Conservation (phyloP, 2,888 invertebrate genomes). For the Taphrorychus bicolor region DNA sequence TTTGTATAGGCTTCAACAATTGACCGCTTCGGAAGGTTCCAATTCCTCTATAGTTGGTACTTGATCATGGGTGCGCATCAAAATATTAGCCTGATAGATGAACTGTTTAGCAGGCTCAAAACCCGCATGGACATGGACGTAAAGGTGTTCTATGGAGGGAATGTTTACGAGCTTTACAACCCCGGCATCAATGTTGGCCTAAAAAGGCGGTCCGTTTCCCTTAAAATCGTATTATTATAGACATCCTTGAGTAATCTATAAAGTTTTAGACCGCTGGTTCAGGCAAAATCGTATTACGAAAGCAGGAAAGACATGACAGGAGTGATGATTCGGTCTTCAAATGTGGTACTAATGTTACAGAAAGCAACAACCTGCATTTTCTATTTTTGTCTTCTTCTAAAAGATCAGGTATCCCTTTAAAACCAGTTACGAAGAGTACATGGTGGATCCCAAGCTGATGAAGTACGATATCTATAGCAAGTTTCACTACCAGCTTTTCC, state of each 20-base stretch:
- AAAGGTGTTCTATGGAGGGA: slow-evolving; percentile 27
- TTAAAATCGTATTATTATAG: too few species aligned
- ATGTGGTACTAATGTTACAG: slow-evolving; percentile 43
- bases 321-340: slow-evolving; percentile 45
- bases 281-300: slow-evolving; percentile 42
- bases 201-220: slow-evolving; percentile 11
- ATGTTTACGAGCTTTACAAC: slow-evolving; percentile 47
- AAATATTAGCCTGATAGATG: slow-evolving; percentile 9
- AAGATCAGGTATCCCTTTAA: slow-evolving; percentile 40
- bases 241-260: too few species aligned
- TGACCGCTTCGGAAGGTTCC: slow-evolving; percentile 32
- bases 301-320: slow-evolving; percentile 47
- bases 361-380: too few species aligned
- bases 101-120: slow-evolving; percentile 36
- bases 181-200: slow-evolving; percentile 39
- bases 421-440: slow-evolving; percentile 44
- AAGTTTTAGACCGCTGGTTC: too few species aligned
- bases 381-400: not conserved
- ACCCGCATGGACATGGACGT: slow-evolving; percentile 46
- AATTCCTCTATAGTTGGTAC: slow-evolving; percentile 47
- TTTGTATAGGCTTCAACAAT: slow-evolving; percentile 29
- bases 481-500: slow-evolving; percentile 48
- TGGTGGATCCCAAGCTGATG: slow-evolving; percentile 42
- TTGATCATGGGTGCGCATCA: slow-evolving; percentile 20
- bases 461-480: slow-evolving; percentile 46